A percentile compares a stretch with the other conserved stretches of the same genome.
Conservation (phyloP, 2,113 vertebrate genomes). For the Passer montanus region DNA sequence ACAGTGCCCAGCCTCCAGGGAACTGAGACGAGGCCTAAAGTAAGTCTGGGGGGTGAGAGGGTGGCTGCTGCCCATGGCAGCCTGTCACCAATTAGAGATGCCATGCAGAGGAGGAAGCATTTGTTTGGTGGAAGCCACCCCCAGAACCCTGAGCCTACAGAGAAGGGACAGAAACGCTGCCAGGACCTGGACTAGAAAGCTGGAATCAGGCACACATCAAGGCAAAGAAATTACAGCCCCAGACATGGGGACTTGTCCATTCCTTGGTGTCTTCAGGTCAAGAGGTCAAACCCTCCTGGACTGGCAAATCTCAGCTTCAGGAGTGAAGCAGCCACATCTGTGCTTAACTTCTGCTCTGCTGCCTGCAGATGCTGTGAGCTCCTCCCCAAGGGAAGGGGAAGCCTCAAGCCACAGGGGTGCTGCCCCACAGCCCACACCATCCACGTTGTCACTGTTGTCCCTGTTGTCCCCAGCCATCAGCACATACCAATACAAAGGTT, state of each 20-base stretch:
- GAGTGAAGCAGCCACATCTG: accelerated
- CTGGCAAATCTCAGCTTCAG: neutral
- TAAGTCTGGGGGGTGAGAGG: accelerated
- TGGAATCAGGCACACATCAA: neutral
- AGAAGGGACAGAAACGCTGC: accelerated
- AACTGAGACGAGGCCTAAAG: accelerated
- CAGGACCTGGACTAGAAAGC: neutral
- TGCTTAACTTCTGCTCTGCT: neutral
- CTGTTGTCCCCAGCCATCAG: neutral
- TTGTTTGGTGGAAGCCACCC: neutral
- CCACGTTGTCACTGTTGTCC: neutral
- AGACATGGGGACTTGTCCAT: neutral
- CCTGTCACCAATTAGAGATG: neutral
- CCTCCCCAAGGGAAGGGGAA: neutral
- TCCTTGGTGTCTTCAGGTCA: neutral
- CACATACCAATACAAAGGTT: neutral
- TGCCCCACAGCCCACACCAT: neutral
- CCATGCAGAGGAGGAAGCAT: neutral
- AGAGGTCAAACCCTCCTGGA: neutral
- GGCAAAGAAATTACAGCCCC: neutral
- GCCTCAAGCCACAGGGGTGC: neutral
- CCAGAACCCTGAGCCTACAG: neutral
- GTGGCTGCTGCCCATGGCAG: neutral
- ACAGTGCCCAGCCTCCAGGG: neutral
- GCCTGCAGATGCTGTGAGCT: neutral